Evolutionary conservation across 2,888 invertebrate species (phyloP).

Genomic region (Cataglyphis altisquamis): DNA sequence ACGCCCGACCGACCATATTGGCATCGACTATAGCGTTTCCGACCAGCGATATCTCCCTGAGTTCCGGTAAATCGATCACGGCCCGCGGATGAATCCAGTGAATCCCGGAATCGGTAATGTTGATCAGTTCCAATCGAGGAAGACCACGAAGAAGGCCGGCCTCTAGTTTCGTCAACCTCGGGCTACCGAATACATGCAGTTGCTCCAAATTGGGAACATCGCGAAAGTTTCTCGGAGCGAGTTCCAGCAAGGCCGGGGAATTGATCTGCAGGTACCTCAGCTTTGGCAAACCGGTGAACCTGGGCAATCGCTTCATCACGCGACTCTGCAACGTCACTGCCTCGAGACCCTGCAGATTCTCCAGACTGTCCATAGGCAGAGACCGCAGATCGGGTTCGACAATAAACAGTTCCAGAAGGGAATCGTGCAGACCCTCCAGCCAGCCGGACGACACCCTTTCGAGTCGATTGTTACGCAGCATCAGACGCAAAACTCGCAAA

Average conservation of each 20-base stretch:
- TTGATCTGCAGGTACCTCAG: slow-evolving; percentile 92
- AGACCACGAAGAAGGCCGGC: slow-evolving; percentile 91
- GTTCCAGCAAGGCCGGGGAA: slow-evolving; percentile 89
- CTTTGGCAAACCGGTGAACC: slow-evolving; percentile 90
- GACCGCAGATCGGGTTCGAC: slow-evolving; percentile 94
- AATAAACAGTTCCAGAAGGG: slow-evolving; percentile 93
- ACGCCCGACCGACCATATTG: slow-evolving; percentile 93
- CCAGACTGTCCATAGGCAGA: slow-evolving; percentile 92
- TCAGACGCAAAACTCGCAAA: slow-evolving; percentile 91
- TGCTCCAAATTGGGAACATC: slow-evolving; percentile 92
- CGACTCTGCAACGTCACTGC: slow-evolving; percentile 94
- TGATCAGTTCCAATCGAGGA: slow-evolving; percentile 90
- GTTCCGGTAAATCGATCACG: slow-evolving; percentile 90
- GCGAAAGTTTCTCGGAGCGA: slow-evolving; percentile 91
- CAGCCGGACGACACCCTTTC: slow-evolving; percentile 94
- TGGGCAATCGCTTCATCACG: slow-evolving; percentile 91
- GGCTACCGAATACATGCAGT: slow-evolving; percentile 91
- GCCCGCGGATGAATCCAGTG: slow-evolving; percentile 93
- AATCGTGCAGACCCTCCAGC: slow-evolving; percentile 92
- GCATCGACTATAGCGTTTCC: slow-evolving; percentile 93
- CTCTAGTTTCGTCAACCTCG: slow-evolving; percentile 90
- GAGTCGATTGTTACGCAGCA: slow-evolving; percentile 94
- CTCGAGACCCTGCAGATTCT: slow-evolving; percentile 91
- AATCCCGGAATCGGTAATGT: slow-evolving; percentile 92
- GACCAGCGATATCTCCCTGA: slow-evolving; percentile 90